A percentile compares a stretch with the other conserved stretches of the same genome.
These are phyloP conservation scores for Hydraecia micacea DNA, from an alignment of 2,888 invertebrate genomes.

Conservation along the genomic window DNA sequence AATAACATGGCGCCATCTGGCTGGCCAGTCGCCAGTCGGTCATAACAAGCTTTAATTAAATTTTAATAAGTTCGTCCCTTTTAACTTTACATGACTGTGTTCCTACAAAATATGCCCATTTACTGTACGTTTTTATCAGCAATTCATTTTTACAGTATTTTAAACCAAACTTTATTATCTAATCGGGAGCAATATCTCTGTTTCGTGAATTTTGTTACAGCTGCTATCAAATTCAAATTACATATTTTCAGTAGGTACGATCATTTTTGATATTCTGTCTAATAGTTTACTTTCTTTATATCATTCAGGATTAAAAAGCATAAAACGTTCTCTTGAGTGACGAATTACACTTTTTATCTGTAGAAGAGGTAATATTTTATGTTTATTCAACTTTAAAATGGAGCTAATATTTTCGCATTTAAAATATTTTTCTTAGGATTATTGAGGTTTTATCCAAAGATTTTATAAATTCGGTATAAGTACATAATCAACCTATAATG, in stretches of 20 bases:
- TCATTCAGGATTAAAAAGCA: conserved; percentile 12
- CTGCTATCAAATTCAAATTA: conserved; percentile 43
- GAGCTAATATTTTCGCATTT: background rate
- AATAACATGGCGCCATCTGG: conserved; percentile 16
- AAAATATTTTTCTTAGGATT: background rate
- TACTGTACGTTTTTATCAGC: background rate
- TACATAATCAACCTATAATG: background rate
- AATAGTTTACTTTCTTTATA: conserved; percentile 12
- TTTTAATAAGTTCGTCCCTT: conserved; percentile 28
- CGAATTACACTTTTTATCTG: background rate
- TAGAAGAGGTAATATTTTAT: background rate
- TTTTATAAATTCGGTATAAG: background rate
- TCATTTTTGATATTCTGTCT: conserved; percentile 11
- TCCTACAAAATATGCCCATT: background rate
- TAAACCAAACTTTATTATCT: background rate
- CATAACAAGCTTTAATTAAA: conserved; percentile 25
- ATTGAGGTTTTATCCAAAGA: conserved; percentile 1
- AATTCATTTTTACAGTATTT: background rate
- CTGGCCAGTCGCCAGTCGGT: too few relatives aligned
- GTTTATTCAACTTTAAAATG: conserved; percentile 17
- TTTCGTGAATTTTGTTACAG: conserved; percentile 28
- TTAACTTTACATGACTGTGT: background rate
- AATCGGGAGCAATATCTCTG: conserved; percentile 9
- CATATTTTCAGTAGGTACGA: conserved; percentile 5
- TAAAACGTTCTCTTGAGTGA: conserved; percentile 20